Conservation (phyloP, 2,797 vertebrate genomes). For the Myotis pilosus region DNA sequence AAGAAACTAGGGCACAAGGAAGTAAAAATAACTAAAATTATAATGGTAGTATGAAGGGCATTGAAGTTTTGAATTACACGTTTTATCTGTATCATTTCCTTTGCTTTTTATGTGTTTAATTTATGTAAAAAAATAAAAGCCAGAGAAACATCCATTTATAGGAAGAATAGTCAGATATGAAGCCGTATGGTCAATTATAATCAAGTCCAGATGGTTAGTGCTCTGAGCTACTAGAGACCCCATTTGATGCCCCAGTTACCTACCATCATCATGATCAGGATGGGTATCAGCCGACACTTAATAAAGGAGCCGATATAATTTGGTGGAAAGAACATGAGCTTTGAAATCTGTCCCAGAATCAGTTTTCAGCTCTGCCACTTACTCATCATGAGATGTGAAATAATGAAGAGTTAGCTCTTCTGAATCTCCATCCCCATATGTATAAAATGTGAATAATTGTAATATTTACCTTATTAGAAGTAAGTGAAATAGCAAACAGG, state of each 20-base stretch:
- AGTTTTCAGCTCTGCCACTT: background rate
- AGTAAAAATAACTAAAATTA: background rate
- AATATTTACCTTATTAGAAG: background rate
- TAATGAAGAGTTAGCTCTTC: background rate
- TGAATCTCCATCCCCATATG: background rate
- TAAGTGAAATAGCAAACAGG: background rate
- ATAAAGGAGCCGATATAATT: slow-evolving; percentile 40
- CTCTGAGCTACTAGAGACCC: slow-evolving; percentile 77
- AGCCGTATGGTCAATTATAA: slow-evolving; percentile 60
- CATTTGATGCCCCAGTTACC: slow-evolving; percentile 77
- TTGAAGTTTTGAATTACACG: slow-evolving; percentile 26
- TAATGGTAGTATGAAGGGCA: background rate
- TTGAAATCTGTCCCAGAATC: slow-evolving; percentile 55
- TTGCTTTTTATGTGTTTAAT: slow-evolving; percentile 43
- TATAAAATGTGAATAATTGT: background rate
- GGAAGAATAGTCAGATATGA: slow-evolving; percentile 37
- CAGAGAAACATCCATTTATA: slow-evolving; percentile 44
- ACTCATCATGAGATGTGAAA: background rate
- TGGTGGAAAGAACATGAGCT: slow-evolving; percentile 49
- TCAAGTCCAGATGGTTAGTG: slow-evolving; percentile 72
- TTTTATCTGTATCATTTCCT: background rate
- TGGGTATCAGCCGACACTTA: slow-evolving; percentile 28
- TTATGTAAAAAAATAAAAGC: slow-evolving; percentile 48
- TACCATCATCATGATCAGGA: slow-evolving; percentile 49
- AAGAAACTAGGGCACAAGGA: background rate